Base-by-base conservation (phyloP, 2,113 vertebrate genomes). In the Paradisaea rubra region DNA sequence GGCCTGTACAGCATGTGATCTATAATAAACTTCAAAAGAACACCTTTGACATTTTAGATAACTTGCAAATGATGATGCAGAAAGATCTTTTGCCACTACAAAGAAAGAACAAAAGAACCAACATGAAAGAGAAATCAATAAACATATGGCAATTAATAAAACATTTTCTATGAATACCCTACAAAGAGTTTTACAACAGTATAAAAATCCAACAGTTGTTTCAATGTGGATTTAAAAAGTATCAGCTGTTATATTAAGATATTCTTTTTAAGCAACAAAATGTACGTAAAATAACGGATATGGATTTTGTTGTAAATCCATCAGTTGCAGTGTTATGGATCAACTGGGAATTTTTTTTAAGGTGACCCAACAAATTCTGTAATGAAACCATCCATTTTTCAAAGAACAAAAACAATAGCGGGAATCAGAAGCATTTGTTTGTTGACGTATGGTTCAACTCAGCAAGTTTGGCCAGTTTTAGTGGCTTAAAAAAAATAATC, bases 81-180 rank as follows among this genome's bases (percentile, higher is more conserved):
- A 98, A 98, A 98, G 98, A 99, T 99, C 98, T 99, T 99, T 99
- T 99, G 99, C 99, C 99, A 99, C 99, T 98, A 99, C 99, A 99
- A 99, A 99, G 99, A 98, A 98, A 99, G 99, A 99, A 99, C 99
- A 99, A 99, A 99, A 99, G 98, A 99, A 99, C 98, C 98, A 98
- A 99, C 99, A 99, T 99, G 98, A 99, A 99, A 99, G 99, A 99
- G 98, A 99, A 99, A 99, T 99, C 99, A 99, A 99, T 99, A 99
- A 99, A 99, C 99, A 99, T 99, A 99, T 98, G 98, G 98, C 98
- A 98, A 99, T 99, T 99, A 99, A 99, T 99, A 99, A 99, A 99
- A 99, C 99, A 99, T 99, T 99, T 98, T 98, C 98, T 98, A 98
- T 98, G 98, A 99, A 99, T 98, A 98, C 98, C 98, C 98, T 98